A percentile compares a stretch with the other conserved stretches of the same genome.
Conservation (phyloP, 2,888 invertebrate species). For the Nowickia ferox region DNA sequence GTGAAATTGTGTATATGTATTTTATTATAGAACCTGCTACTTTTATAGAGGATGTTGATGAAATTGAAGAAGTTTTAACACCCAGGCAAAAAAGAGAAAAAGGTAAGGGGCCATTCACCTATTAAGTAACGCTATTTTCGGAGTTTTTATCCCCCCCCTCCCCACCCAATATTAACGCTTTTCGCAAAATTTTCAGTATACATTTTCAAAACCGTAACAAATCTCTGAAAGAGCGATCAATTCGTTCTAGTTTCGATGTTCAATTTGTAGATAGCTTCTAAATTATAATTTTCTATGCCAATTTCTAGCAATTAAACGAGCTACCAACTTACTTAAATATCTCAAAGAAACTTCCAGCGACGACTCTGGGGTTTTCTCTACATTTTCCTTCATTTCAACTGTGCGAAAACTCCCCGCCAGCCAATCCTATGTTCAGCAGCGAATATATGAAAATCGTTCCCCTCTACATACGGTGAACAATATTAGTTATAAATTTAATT, state of each 20-base stretch:
- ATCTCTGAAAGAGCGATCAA: no score
- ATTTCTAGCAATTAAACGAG: slow-evolving; percentile 61
- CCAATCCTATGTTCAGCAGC: slow-evolving; percentile 69
- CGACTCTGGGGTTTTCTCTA: slow-evolving; percentile 6
- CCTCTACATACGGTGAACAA: slow-evolving; percentile 74
- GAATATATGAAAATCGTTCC: slow-evolving; percentile 73
- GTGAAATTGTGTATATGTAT: no score
- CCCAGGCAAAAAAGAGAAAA: slow-evolving; percentile 64
- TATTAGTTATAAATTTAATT: slow-evolving; percentile 73
- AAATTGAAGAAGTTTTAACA: slow-evolving; percentile 42
- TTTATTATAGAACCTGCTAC: neutral
- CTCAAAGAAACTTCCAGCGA: slow-evolving; percentile 26
- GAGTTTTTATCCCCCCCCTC: no score
- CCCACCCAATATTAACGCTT: no score
- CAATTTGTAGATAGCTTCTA: no score
- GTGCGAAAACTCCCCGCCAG: slow-evolving; percentile 73
- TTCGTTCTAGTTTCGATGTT: neutral
- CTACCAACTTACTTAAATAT: slow-evolving; percentile 38
- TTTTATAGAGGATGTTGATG: slow-evolving; percentile 12
- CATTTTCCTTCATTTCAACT: slow-evolving; percentile 67
- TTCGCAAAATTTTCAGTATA: no score
- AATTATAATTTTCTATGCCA: neutral
- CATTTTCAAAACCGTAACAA: no score
- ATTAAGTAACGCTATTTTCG: no score
- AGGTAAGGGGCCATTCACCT: no score